Percentiles rank a stretch among this genome's conserved stretches.
Conservation (phyloP, 92 coral and sea anemone genomes). For the Heteractis magnifica region DNA sequence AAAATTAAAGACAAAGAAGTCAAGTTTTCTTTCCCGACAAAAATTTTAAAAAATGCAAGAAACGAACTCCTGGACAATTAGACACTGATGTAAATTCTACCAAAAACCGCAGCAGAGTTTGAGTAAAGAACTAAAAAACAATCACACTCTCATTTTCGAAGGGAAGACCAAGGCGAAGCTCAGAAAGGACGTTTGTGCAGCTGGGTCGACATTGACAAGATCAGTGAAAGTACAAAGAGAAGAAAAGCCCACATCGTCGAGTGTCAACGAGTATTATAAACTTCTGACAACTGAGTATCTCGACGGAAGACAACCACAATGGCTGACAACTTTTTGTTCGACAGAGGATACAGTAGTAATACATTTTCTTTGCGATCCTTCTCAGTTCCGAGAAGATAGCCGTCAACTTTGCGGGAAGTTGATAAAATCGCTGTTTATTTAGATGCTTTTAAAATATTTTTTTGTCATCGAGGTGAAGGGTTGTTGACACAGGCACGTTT, state of each 20-base stretch:
- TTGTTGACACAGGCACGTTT: background rate
- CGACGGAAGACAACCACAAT: slow-evolving; percentile 27
- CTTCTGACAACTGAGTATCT: slow-evolving; percentile 14
- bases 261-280: background rate
- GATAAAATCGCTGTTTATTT: background rate
- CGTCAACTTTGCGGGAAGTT: background rate
- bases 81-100: too few species aligned
- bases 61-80: too few species aligned
- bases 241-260: background rate
- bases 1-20: background rate
- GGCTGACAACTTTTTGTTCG: background rate
- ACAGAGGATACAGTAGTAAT: slow-evolving; percentile 18
- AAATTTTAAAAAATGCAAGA: background rate
- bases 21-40: background rate
- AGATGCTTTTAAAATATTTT: background rate
- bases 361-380: background rate
- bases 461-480: slow-evolving; percentile 6
- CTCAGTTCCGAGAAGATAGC: background rate
- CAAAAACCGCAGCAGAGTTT: too few species aligned
- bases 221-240: background rate
- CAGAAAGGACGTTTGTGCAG: background rate
- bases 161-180: background rate
- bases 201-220: background rate
- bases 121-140: too few species aligned
- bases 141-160: background rate